These are phyloP conservation scores for Meteorus sp. DNA, from an alignment of 1,140 invertebrate genomes.

Conservation along the genomic window DNA sequence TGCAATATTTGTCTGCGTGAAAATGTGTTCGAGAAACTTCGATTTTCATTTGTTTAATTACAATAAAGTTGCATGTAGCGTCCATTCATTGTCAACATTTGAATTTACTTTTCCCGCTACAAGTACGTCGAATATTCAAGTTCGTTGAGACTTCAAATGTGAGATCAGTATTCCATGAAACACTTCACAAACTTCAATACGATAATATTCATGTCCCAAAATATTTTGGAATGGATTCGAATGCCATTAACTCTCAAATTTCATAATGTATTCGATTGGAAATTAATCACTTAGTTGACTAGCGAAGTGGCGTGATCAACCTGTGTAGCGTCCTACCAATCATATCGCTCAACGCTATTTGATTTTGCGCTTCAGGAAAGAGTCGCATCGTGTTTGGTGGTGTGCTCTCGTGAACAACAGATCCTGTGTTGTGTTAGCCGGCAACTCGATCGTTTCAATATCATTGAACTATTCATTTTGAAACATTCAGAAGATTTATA, in stretches of 20 bases:
- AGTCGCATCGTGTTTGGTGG: constrained; percentile 27
- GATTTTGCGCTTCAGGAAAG: constrained; percentile 39
- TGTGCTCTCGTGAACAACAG: constrained; percentile 29
- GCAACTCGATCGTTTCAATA: constrained; percentile 3
- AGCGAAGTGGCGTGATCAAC: constrained; percentile 30
- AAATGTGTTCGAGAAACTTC: no score
- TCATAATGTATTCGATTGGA: no score
- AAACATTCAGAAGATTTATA: background rate
- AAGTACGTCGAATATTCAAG: background rate
- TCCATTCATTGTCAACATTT: no score
- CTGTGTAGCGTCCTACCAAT: constrained; percentile 34
- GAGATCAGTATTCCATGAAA: no score
- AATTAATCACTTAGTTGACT: constrained; percentile 29
- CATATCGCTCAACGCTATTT: constrained; percentile 37
- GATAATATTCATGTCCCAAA: background rate
- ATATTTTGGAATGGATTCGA: background rate
- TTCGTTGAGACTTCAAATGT: no score
- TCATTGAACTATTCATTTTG: constrained; percentile 1
- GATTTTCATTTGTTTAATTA: no score
- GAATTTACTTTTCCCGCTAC: background rate
- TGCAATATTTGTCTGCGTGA: no score
- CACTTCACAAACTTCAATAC: background rate
- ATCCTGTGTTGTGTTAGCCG: constrained; percentile 9
- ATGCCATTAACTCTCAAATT: background rate
- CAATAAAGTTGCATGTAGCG: no score